Base-by-base conservation (phyloP, 2,888 invertebrate species). In the Ichneumoninae sp. region DNA sequence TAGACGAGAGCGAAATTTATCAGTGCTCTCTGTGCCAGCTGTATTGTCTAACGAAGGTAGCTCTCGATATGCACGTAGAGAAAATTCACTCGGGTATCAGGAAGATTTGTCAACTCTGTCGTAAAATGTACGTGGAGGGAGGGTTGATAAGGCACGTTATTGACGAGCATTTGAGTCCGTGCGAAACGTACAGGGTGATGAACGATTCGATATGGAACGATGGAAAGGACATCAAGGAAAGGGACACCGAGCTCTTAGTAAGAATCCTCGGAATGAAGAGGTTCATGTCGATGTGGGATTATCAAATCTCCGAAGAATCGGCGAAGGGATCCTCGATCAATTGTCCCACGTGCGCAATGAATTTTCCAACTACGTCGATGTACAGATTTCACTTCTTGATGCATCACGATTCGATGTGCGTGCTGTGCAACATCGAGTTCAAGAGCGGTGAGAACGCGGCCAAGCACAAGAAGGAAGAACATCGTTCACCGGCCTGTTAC, bases 391-490 rank as follows among this genome's bases (percentile, higher is more conserved):
- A 91, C 50, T 89, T 87, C 78, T 71, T 89, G 0, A 74, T 86
- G 65, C 72, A 76, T 3, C 91, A 91, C 78, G 91, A 91, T 62
- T 80, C 84, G 36, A 83, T 87, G 8, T 91, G 91, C 54, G 81
- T 88, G 0, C 83, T 91, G 0, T 91, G 91, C 71, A 87, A 90
- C 52, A 87, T 87, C 19, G 82, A 81, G 6, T 90, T 89, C 65
- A 71, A 86, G 0, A 86, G 76, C 0, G 88, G 88, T 6, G 81
- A 84, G 8, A 84, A 87, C 10, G 90, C 90, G 6, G 87, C 85
- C 0, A 79, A 79, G 36, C 91, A 91, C 82, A 91, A 89, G 60
- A 79, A 82, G 50, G 82, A 85, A 13, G 82, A 87, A 44, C 91
- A 91, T 78, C 87, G 86, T 2, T 90, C 90, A 0, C 80, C 83